These are phyloP conservation scores for Zaprionus obscuricornis DNA, from an alignment of 2,888 invertebrate genomes.

Conservation along the genomic window DNA sequence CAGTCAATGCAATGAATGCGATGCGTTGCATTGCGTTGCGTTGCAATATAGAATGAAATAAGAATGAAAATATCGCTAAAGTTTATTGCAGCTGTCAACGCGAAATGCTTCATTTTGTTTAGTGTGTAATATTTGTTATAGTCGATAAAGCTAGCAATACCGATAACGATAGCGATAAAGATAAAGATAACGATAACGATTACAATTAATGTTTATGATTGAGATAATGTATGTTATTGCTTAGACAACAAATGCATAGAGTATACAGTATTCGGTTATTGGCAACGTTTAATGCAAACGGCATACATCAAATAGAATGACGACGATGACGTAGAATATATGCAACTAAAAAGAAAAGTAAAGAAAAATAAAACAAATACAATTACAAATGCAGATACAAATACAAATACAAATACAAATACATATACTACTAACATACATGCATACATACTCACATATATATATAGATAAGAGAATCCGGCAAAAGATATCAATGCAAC, in stretches of 20 bases:
- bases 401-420: constrained; percentile 7
- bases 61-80: no score
- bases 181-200: constrained; percentile 43
- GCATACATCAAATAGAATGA: not conserved
- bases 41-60: no score
- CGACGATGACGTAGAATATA: not conserved
- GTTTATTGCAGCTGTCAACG: constrained; percentile 21
- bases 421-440: no score
- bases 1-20: no score
- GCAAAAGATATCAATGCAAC: constrained; percentile 66
- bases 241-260: constrained; percentile 20
- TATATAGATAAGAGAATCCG: constrained; percentile 34
- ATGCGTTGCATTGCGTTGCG: no score
- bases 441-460: no score
- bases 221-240: constrained; percentile 46
- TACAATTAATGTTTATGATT: constrained; percentile 31
- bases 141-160: constrained; percentile 27
- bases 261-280: constrained; percentile 23
- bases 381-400: constrained; percentile 21
- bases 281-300: constrained; percentile 12
- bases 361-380: constrained; percentile 42
- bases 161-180: no score
- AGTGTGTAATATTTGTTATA: constrained; percentile 66
- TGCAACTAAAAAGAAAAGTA: constrained; percentile 19
- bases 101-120: constrained; percentile 64